Evolutionary conservation across 2,888 invertebrate genomes (phyloP).

Genomic region (Hetaerina titia): DNA sequence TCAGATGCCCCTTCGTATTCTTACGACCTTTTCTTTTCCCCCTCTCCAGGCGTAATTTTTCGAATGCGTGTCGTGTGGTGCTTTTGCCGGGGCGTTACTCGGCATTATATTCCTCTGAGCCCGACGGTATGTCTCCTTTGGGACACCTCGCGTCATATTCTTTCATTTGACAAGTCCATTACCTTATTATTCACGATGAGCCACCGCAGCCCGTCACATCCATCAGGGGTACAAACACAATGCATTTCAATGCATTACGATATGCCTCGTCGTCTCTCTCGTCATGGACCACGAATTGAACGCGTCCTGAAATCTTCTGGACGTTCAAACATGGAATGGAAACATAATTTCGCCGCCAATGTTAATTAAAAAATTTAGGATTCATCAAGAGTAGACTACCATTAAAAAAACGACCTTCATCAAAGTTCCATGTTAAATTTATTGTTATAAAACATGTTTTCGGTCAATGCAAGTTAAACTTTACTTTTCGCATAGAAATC

Average conservation of each 20-base stretch:
- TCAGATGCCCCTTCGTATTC: not conserved
- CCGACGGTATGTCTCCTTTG: not conserved
- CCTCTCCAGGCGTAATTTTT: not conserved
- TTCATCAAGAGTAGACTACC: too few relatives aligned
- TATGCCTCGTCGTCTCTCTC: not conserved
- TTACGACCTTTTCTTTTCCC: not conserved
- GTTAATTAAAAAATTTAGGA: not conserved
- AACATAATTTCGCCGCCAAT: not conserved
- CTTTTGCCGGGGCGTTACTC: not conserved
- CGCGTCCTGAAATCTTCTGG: not conserved
- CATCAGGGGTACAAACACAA: not conserved
- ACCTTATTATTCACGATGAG: constrained; percentile 1
- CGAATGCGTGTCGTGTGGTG: not conserved
- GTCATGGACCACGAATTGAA: not conserved
- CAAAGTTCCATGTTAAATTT: too few relatives aligned
- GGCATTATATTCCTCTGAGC: not conserved
- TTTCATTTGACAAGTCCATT: constrained; percentile 17
- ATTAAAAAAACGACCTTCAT: too few relatives aligned
- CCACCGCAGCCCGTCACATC: not conserved
- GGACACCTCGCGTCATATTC: not conserved
- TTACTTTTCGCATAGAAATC: too few relatives aligned
- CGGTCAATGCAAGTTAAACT: too few relatives aligned
- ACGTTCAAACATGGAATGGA: not conserved
- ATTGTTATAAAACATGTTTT: too few relatives aligned
- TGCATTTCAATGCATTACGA: not conserved